Conservation (phyloP, 2,113 vertebrate genomes). For the Murina feae region DNA sequence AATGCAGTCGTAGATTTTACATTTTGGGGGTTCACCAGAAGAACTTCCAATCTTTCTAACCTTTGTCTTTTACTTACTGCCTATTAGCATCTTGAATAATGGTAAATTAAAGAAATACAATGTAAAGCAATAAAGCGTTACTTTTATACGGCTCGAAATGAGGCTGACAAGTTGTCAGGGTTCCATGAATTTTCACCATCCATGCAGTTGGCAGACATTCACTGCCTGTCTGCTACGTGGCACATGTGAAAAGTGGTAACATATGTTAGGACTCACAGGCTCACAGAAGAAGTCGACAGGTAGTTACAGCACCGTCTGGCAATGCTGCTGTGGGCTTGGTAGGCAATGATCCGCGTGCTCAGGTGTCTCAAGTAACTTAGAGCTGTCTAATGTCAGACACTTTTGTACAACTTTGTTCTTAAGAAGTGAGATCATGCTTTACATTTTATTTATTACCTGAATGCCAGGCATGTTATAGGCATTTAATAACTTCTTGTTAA, state of each 20-base stretch:
- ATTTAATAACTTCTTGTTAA: background rate
- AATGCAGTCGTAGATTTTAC: background rate
- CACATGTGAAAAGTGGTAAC: background rate
- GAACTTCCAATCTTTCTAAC: background rate
- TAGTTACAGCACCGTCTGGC: background rate
- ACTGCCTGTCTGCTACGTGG: rapidly evolving
- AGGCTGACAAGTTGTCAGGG: background rate
- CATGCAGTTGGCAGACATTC: background rate
- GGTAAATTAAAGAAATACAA: background rate
- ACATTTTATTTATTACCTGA: background rate
- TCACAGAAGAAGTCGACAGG: too few relatives aligned
- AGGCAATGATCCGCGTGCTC: background rate
- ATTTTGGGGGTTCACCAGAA: background rate
- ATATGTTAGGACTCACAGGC: background rate
- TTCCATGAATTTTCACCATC: background rate
- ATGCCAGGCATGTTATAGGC: background rate
- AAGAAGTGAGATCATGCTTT: background rate
- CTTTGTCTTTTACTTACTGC: background rate
- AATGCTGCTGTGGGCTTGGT: background rate
- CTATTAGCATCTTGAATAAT: background rate
- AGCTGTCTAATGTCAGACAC: background rate
- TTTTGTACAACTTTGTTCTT: background rate
- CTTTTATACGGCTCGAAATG: background rate
- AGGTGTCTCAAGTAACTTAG: background rate
- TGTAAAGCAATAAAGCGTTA: background rate